phyloP scores from a whole-genome alignment of 2,113 vertebrate genomes.

The Amia ocellicauda region DNA sequence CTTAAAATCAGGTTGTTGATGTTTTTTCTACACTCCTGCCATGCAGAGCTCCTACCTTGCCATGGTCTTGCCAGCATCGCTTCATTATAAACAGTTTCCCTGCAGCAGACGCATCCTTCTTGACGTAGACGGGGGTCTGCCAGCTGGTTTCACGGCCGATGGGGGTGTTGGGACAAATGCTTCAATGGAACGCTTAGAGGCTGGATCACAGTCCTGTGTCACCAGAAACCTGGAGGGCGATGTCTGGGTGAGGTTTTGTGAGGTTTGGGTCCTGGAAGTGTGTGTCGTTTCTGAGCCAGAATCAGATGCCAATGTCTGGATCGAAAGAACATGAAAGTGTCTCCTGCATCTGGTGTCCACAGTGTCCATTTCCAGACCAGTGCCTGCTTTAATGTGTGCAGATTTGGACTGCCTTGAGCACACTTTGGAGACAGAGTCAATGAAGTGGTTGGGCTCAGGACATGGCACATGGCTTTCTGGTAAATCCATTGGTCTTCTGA shows the following conservation, averaged over 20 bases:
- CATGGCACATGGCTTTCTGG: no score
- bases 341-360: not conserved
- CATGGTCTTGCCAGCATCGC: no score
- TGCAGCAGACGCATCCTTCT: slow-evolving; percentile 17
- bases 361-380: not conserved
- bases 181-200: not conserved
- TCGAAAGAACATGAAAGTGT: not conserved
- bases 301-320: slow-evolving; percentile 5
- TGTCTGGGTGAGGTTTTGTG: not conserved
- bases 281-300: not conserved
- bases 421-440: not conserved
- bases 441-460: not conserved
- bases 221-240: not conserved
- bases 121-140: slow-evolving; percentile 24
- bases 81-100: no score
- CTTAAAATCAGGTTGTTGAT: no score
- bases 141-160: slow-evolving; percentile 27
- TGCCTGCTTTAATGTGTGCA: not conserved
- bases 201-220: not conserved
- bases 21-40: no score
- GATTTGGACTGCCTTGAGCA: no score
- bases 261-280: not conserved
- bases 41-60: no score
- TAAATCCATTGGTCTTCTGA: no score
- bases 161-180: slow-evolving; percentile 34